Conservation (phyloP, 2,797 vertebrate genomes). For the Cryptoprocta ferox region DNA sequence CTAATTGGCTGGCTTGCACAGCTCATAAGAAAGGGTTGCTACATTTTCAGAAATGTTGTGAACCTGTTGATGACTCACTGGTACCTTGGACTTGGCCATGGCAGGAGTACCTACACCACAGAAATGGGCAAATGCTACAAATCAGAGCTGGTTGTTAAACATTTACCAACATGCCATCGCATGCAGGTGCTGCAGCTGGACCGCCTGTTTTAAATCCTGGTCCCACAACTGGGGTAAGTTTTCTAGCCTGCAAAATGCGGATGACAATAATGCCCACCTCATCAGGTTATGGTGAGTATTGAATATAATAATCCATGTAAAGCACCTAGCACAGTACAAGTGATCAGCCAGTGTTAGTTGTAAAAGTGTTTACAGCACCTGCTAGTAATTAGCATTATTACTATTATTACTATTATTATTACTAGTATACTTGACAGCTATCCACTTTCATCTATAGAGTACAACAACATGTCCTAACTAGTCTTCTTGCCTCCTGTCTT, state of each 20-base stretch:
- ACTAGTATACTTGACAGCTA: not conserved
- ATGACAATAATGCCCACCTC: not conserved
- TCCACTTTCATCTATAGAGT: not conserved
- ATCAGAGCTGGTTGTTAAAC: not conserved
- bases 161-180: not conserved
- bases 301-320: not conserved
- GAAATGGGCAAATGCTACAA: slow-evolving; percentile 24
- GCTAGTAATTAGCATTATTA: not conserved
- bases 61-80: not conserved
- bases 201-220: not conserved
- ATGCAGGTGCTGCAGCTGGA: not conserved
- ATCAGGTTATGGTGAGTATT: not conserved
- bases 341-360: not conserved
- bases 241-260: not conserved
- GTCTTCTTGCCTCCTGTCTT: not conserved
- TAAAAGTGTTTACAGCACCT: not conserved
- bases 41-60: slow-evolving; percentile 10
- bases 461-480: not conserved
- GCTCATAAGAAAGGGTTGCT: not conserved
- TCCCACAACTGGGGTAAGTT: not conserved
- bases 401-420: not conserved
- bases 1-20: not conserved
- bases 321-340: not conserved
- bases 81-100: not conserved
- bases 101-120: not conserved